A percentile compares a stretch with the other conserved stretches of the same genome.
Conservation (phyloP, 2,113 vertebrate species). For the Ciconia boyciana region DNA sequence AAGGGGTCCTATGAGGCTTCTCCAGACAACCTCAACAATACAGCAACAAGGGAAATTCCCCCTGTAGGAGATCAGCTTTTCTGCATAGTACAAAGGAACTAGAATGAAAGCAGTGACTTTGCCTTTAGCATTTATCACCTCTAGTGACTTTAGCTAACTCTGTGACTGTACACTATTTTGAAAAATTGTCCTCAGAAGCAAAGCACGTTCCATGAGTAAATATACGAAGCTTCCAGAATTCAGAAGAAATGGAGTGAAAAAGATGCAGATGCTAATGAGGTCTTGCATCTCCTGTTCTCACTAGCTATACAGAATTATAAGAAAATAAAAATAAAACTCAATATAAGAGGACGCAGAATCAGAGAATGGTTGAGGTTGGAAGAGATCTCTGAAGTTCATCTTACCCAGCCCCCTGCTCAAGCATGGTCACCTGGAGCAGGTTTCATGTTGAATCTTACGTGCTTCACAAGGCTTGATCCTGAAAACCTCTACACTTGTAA, state of each 20-base stretch:
- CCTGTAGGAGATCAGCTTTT: background rate
- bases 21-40: background rate
- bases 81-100: background rate
- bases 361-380: background rate
- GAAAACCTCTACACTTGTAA: background rate
- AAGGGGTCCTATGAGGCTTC: background rate
- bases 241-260: background rate
- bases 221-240: background rate
- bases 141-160: background rate
- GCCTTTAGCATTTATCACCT: background rate
- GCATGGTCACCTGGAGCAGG: background rate
- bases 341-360: background rate
- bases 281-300: background rate
- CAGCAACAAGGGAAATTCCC: background rate
- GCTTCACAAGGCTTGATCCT: background rate
- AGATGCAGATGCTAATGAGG: background rate
- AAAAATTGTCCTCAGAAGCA: background rate
- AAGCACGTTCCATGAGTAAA: background rate
- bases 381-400: background rate
- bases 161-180: background rate
- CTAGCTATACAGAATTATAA: background rate
- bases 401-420: background rate
- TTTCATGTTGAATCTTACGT: background rate
- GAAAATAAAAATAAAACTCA: background rate
- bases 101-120: background rate